These are phyloP conservation scores for Drosophila rufa DNA, from an alignment of 1,140 invertebrate genomes.

Conservation along the genomic window DNA sequence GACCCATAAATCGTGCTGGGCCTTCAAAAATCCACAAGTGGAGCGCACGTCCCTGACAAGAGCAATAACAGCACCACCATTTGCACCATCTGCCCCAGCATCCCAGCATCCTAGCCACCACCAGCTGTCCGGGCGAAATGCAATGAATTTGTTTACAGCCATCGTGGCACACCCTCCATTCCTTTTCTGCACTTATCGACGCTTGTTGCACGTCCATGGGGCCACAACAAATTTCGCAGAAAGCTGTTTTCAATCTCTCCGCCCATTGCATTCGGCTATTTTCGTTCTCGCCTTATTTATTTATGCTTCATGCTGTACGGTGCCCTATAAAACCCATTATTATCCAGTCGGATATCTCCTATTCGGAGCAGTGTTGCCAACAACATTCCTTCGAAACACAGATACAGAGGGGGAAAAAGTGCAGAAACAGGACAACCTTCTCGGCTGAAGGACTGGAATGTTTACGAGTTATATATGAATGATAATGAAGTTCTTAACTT, in stretches of 20 bases:
- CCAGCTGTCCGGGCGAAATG: constrained; percentile 14
- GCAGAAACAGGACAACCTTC: neutral
- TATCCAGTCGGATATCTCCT: constrained; percentile 19
- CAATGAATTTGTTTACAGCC: constrained; percentile 54
- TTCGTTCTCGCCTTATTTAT: constrained; percentile 44
- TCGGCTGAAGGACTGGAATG: neutral
- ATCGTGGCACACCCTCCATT: constrained; percentile 20
- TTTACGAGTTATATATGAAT: neutral
- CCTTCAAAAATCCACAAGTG: constrained; percentile 43
- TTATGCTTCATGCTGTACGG: constrained; percentile 15
- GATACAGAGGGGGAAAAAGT: neutral
- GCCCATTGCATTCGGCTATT: constrained; percentile 32
- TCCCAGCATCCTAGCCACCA: neutral
- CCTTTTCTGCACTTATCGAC: constrained; percentile 44
- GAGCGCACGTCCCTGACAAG: constrained; percentile 31
- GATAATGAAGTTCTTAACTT: neutral
- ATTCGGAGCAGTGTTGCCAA: constrained; percentile 2
- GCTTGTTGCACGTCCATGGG: constrained; percentile 54
- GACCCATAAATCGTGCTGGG: constrained; percentile 40
- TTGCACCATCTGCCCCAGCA: constrained; percentile 2
- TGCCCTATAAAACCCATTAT: constrained; percentile 10
- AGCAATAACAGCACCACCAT: constrained; percentile 20
- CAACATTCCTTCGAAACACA: neutral
- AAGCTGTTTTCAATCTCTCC: constrained; percentile 57
- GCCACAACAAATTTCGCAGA: constrained; percentile 40